Conservation (phyloP, 2,797 vertebrate genomes). For the Poecile montanus region DNA sequence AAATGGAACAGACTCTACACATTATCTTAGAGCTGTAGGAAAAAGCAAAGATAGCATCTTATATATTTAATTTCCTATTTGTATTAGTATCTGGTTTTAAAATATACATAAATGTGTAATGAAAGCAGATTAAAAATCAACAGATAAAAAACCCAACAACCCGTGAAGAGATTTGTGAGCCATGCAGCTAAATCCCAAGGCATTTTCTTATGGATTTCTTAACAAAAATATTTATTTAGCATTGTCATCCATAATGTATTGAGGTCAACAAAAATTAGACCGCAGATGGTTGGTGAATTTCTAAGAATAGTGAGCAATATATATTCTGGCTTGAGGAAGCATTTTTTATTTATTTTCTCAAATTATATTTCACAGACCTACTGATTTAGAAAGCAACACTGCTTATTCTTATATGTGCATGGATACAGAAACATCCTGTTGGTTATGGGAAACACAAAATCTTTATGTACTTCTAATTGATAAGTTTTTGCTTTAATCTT, state of each 20-base stretch:
- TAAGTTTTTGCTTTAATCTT: not conserved
- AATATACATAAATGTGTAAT: conserved; percentile 4
- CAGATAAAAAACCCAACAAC: not conserved
- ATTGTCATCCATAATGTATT: conserved; percentile 21
- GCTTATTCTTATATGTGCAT: not conserved
- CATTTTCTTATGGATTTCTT: not conserved
- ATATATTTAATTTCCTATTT: conserved; percentile 16
- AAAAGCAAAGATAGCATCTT: conserved; percentile 2
- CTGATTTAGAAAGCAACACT: not conserved
- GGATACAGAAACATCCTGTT: not conserved
- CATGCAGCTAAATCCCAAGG: not conserved
- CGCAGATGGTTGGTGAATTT: not conserved
- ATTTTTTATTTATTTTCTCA: conserved; percentile 2
- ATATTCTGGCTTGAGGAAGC: not conserved
- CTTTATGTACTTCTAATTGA: not conserved
- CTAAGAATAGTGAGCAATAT: not conserved
- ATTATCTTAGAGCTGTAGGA: not conserved
- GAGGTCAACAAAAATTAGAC: conserved; percentile 42
- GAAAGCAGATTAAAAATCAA: not conserved
- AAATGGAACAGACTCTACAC: not conserved
- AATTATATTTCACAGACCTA: not conserved
- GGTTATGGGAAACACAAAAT: not conserved
- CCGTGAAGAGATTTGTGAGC: not conserved
- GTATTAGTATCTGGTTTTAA: conserved; percentile 16
- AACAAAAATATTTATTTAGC: conserved; percentile 13